Base-by-base conservation (phyloP, 2,888 invertebrate genomes). In the Smittia sp. region DNA sequence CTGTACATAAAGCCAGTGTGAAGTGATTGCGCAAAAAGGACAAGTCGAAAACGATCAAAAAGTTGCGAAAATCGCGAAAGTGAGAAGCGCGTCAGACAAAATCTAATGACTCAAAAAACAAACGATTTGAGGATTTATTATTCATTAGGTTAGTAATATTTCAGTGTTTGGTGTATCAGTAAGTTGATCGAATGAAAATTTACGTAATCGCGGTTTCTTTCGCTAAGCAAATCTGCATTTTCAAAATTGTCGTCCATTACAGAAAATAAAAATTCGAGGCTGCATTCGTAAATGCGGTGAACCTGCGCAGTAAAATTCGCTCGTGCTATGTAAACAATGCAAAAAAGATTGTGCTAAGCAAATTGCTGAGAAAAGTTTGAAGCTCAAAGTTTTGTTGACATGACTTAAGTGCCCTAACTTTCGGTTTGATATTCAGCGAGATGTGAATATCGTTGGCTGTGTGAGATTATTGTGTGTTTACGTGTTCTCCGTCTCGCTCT, bases 171-270 rank as follows among this genome's bases (percentile, higher is more conserved):
- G 9, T 32, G 32, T 32, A 9, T 32, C 4, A 32, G 9, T 6
- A 9, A 32, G 32, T 32, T 6, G 32, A 32, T 32, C 32, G 3
- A 32, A 32, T 9, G 9, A 32, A 9, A 9, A 32, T 32, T 32
- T 32, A 6, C 3, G 3, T 32, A 32, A 9, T 32, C 3, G 32
- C 32, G 4, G 32, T 9, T 32, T 32, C 32, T 6, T 32, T 3
- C 9, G 3, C 46, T 3, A 46, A 11, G 3, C 11, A 46, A 46
- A 46, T 46, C 46, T 46, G 6, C 46, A 15, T n/a, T 15, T n/a
- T 46, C 46, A 46, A 65, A 65, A 65, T 25, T n/a, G 15, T 65
- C 65, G 20, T 27, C 65, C 65, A 65, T 65, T 65, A 65, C 65
- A 18, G 32, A 65, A 65, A 58, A 18, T 11, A 65, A 65, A 24